These are phyloP conservation scores for Aporrectodea caliginosa DNA, from an alignment of 1,140 invertebrate genomes.

Conservation along the genomic window DNA sequence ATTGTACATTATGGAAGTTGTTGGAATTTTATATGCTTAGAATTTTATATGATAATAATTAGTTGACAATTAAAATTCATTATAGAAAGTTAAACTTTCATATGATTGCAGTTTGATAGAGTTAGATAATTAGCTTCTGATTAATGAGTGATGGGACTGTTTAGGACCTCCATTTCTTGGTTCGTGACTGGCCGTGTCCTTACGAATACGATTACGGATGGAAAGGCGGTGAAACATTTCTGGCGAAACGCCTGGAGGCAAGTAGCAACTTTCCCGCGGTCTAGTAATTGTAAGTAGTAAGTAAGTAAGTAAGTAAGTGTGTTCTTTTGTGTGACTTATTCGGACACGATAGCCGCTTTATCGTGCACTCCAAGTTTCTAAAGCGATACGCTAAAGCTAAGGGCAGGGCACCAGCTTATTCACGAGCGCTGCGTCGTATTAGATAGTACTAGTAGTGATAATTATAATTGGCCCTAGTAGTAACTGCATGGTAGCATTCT, in stretches of 20 bases:
- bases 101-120: neutral
- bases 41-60: neutral
- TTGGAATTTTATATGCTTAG: neutral
- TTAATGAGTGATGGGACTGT: neutral
- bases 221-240: slow-evolving; percentile 78
- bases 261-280: too few species aligned
- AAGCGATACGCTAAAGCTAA: too few species aligned
- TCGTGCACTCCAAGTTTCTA: too few species aligned
- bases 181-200: slow-evolving; percentile 97
- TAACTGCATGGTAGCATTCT: too few species aligned
- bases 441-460: too few species aligned
- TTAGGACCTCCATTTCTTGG: slow-evolving; percentile 76
- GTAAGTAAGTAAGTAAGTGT: too few species aligned
- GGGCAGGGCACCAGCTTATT: too few species aligned
- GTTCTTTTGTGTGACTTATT: too few species aligned
- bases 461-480: too few species aligned
- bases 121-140: neutral
- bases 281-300: too few species aligned
- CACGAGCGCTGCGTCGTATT: too few species aligned
- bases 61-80: neutral
- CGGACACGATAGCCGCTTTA: too few species aligned
- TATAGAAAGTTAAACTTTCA: neutral
- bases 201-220: slow-evolving; percentile 92
- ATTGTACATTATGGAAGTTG: neutral
- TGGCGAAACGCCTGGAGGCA: slow-evolving; percentile 79